Base-by-base conservation (phyloP, 2,888 invertebrate genomes). In the Apodemia mormo region DNA sequence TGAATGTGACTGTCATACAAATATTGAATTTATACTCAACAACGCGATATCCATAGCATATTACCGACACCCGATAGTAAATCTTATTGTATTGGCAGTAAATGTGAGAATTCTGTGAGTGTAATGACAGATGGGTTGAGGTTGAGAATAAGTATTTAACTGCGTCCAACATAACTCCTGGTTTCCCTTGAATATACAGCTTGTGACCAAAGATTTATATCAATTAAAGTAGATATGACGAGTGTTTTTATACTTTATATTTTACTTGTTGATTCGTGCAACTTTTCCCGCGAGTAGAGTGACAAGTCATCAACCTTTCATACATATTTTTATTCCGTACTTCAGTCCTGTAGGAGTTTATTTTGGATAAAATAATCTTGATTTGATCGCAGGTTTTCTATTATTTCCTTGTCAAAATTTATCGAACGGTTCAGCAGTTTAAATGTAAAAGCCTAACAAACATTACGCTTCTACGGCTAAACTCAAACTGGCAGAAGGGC, bases 21-120 rank as follows among this genome's bases (percentile, higher is more conserved):
- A 83, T 81, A 81, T 81, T 80, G 78, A 76, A 75, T 76, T 75
- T 72, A 77, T 74, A 56, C 58, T 66, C 64, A 14, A 30, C 56
- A 66, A 56, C 67, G 56, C 49, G 65, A 37, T 54, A 65, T 65
- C 8, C 37, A 65, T 65, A 14, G 40, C 68, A 14, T 52, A 29
- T 7, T 40, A n/a, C 14, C 12, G 12, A 33, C 56, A 56, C n/a
- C 5, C 65, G 29, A 22, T 69, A 37, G 49, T 65, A 40, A 52
- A 29, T 22, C 64, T 65, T 64, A 68, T 52, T 14, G 8, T 22
- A 1, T 9, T 22, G 2, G 7, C 1, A 3, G 2, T 65, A 68
- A 3, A 29, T 12, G 40, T 6, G 9, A 52, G 12, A 49, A 64
- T 68, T 40, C 52, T 8, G 37, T 52, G 37, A 33, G 14, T 7